These are phyloP conservation scores for Conops quadrifasciatus DNA, from an alignment of 2,888 invertebrate species.

Conservation along the genomic window DNA sequence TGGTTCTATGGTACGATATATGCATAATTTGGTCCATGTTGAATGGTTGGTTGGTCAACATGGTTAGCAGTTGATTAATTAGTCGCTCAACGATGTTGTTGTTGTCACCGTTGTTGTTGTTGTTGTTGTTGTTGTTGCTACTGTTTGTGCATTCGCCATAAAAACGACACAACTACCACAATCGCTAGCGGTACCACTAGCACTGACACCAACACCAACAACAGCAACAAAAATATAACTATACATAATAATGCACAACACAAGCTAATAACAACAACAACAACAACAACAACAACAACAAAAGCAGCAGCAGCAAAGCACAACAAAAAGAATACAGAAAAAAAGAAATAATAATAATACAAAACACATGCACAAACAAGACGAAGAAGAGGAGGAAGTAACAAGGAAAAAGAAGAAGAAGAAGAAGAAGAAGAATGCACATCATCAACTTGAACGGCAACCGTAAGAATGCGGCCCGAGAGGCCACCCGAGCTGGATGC, in stretches of 20 bases:
- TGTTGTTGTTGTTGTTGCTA: not conserved
- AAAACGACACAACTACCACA: no score
- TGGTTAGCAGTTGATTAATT: not conserved
- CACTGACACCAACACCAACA: constrained; percentile 6
- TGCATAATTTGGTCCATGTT: no score
- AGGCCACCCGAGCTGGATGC: constrained; percentile 25
- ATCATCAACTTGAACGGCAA: constrained; percentile 23
- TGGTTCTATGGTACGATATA: no score
- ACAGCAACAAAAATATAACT: not conserved
- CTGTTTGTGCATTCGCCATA: not conserved
- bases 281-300: constrained; percentile 13
- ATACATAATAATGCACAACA: no score
- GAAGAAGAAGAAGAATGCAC: no score
- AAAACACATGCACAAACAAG: no score
- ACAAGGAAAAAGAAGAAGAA: no score
- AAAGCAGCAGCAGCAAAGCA: constrained; percentile 16
- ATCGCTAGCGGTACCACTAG: not conserved
- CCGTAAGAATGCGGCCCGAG: constrained; percentile 31
- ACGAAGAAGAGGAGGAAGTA: no score
- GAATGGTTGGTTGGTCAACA: not conserved
- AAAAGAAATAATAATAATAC: no score
- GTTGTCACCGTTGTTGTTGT: constrained; percentile 11
- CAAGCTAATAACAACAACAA: not conserved
- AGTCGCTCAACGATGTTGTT: not conserved
- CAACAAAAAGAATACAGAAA: no score